A percentile compares a stretch with the other conserved stretches of the same genome.
Conservation (phyloP, 1,140 invertebrate genomes). For the Drosophila nebulosa region DNA sequence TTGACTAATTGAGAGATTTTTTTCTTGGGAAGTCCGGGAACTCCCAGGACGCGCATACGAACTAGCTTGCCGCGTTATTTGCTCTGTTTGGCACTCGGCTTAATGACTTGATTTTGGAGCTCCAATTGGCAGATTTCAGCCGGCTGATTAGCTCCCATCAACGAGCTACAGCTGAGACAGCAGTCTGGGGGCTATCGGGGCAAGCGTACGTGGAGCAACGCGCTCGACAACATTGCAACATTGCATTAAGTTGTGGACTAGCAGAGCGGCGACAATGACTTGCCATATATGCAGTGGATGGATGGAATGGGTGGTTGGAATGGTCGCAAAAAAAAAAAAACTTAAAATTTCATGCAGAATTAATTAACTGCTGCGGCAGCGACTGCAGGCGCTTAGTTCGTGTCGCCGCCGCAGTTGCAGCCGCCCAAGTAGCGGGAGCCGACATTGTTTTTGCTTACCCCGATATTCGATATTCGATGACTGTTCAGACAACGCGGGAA, state of each 20-base stretch:
- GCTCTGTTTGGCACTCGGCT: slow-evolving; percentile 75
- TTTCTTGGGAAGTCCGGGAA: slow-evolving; percentile 45
- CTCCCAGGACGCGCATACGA: slow-evolving; percentile 63
- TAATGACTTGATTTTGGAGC: slow-evolving; percentile 74
- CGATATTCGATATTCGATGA: slow-evolving; percentile 75
- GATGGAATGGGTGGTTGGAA: slow-evolving; percentile 11
- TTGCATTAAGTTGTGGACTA: slow-evolving; percentile 16
- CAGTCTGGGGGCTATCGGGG: slow-evolving; percentile 14
- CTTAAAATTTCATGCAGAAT: slow-evolving; percentile 79
- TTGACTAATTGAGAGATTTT: slow-evolving; percentile 81
- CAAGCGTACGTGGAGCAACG: slow-evolving; percentile 64
- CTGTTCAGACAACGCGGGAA: slow-evolving; percentile 73
- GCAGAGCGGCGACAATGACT: slow-evolving; percentile 71
- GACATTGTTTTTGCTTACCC: slow-evolving; percentile 39
- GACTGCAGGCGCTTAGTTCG: slow-evolving; percentile 54
- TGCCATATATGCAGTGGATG: slow-evolving; percentile 49
- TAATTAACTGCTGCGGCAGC: slow-evolving; percentile 72
- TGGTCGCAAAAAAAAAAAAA: slow-evolving; percentile 45
- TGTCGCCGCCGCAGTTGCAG: slow-evolving; percentile 57
- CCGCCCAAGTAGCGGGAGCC: slow-evolving; percentile 60
- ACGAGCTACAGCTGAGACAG: slow-evolving; percentile 4
- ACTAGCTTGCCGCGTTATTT: slow-evolving; percentile 63
- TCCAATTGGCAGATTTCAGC: slow-evolving; percentile 36
- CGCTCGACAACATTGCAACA: slow-evolving; percentile 4
- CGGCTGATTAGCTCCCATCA: slow-evolving; percentile 56